Conservation (phyloP, 2,888 invertebrate species). For the Belgica antarctica region DNA sequence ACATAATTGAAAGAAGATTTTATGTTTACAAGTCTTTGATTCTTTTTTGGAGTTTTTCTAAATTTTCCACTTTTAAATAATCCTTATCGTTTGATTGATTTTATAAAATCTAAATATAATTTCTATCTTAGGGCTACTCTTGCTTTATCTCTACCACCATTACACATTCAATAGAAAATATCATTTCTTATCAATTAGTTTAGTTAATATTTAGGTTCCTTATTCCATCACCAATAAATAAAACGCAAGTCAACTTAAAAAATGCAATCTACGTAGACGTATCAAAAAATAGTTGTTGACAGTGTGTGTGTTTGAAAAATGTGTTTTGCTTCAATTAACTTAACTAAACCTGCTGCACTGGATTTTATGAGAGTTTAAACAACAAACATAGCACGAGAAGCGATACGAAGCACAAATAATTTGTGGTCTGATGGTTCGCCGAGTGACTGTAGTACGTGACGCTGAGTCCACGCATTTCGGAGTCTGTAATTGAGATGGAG, state of each 20-base stretch:
- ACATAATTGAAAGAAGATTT: no score
- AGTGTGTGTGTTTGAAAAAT: not conserved
- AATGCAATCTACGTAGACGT: slow-evolving; percentile 29
- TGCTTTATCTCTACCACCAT: not conserved
- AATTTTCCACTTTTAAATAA: not conserved
- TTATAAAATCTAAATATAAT: not conserved
- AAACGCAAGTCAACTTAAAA: not conserved
- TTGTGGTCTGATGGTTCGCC: slow-evolving; percentile 16
- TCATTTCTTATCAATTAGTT: not conserved
- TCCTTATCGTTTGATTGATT: not conserved
- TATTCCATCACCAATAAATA: not conserved
- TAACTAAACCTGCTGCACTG: not conserved
- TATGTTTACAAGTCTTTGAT: slow-evolving; percentile 18
- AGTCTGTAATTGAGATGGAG: slow-evolving; percentile 48
- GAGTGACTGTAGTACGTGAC: slow-evolving; percentile 53
- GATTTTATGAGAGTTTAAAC: not conserved
- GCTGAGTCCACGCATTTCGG: slow-evolving; percentile 55
- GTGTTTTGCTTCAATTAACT: not conserved
- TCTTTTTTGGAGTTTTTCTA: slow-evolving; percentile 18
- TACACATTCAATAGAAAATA: not conserved
- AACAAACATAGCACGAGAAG: not conserved
- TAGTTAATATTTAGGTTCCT: not conserved
- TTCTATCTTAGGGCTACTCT: not conserved
- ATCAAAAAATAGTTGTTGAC: slow-evolving; percentile 31
- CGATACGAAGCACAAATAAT: not conserved